A percentile compares a stretch with the other conserved stretches of the same genome.
Evolutionary conservation across 1,140 invertebrate genomes (phyloP).

Genomic region (Tetramorium simillimum): DNA sequence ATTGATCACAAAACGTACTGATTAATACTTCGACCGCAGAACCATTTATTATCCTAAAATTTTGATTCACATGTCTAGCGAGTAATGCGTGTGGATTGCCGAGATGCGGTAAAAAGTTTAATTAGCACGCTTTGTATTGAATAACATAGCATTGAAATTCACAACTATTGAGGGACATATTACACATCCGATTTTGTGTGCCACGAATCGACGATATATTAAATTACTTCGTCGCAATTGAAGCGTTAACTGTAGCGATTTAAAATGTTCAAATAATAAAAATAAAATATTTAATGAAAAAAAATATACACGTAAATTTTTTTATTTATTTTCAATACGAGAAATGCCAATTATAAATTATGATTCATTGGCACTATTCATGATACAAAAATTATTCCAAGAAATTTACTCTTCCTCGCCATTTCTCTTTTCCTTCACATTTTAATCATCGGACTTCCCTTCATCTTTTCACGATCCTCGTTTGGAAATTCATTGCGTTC

Average conservation of each 20-base stretch:
- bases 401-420: neutral
- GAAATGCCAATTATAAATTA: neutral
- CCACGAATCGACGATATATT: neutral
- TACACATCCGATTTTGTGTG: neutral
- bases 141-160: neutral
- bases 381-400: neutral
- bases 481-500: neutral
- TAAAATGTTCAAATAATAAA: neutral
- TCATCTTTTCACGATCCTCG: neutral
- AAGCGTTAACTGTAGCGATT: neutral
- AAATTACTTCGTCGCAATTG: neutral
- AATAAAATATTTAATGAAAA: neutral
- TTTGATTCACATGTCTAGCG: neutral
- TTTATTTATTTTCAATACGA: neutral
- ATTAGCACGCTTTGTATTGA: slow-evolving; percentile 5
- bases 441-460: neutral
- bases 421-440: neutral
- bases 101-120: slow-evolving; percentile 6
- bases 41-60: slow-evolving; percentile 10
- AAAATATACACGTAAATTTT: too few species aligned
- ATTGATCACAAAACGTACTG: neutral
- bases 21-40: neutral
- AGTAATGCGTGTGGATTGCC: neutral
- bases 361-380: neutral
- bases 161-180: neutral